Percentiles rank a stretch among this genome's conserved stretches.
Conservation (phyloP, 2,797 vertebrate species). For the Astyanax mexicanus region DNA sequence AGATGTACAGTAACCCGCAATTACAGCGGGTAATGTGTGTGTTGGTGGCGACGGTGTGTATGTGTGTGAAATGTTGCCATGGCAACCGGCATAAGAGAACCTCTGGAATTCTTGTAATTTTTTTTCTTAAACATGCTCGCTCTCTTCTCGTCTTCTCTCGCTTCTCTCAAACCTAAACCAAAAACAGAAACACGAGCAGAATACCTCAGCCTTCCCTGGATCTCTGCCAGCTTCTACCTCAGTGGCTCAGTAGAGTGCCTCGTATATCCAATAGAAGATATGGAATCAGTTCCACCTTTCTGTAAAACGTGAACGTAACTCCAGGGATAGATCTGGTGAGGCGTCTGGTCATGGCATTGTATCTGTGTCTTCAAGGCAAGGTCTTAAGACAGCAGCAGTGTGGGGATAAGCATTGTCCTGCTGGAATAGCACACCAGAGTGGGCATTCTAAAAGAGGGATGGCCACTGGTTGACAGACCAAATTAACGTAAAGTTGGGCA, state of each 20-base stretch:
- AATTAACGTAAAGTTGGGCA: too few species aligned
- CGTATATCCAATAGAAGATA: not conserved
- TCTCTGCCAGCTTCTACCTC: not conserved
- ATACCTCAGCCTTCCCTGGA: not conserved
- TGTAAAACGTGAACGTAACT: too few species aligned
- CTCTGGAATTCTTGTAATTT: slow-evolving; percentile 72
- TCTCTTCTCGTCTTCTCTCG: slow-evolving; percentile 9
- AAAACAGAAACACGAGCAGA: slow-evolving; percentile 1
- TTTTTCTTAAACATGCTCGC: slow-evolving; percentile 11
- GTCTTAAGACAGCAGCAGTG: too few species aligned
- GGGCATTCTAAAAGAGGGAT: too few species aligned
- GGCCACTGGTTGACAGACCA: too few species aligned
- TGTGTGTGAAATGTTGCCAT: slow-evolving; percentile 79
- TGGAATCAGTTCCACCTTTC: not conserved
- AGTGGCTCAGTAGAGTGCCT: not conserved
- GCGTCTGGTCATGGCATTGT: too few species aligned
- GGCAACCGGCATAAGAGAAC: slow-evolving; percentile 71
- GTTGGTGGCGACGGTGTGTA: slow-evolving; percentile 56
- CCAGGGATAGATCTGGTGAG: too few species aligned
- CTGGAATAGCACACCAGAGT: too few species aligned
- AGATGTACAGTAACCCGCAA: slow-evolving; percentile 46
- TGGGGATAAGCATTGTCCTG: too few species aligned
- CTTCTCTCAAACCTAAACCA: slow-evolving; percentile 27
- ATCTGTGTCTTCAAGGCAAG: too few species aligned
- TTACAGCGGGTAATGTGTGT: slow-evolving; percentile 51